A percentile compares a stretch with the other conserved stretches of the same genome.
Conservation (phyloP, 2,797 vertebrate species). For the Acrossocheilus fasciatus region DNA sequence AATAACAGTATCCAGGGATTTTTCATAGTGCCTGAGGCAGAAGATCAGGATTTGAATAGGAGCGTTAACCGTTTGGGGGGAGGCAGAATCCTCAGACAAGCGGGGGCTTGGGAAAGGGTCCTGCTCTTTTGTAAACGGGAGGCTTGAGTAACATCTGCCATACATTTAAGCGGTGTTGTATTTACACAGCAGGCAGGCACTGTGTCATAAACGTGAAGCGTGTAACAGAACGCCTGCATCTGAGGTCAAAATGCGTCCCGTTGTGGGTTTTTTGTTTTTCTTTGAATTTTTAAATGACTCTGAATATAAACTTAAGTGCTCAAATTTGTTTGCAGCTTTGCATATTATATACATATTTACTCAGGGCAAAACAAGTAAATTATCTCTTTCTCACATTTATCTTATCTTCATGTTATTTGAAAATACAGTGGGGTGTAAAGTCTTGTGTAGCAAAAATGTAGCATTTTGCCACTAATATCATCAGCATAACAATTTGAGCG, state of each 20-base stretch:
- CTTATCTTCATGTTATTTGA: background rate
- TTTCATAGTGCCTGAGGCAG: constrained; percentile 49
- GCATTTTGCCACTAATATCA: background rate
- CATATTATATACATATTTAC: constrained; percentile 25
- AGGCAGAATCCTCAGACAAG: constrained; percentile 26
- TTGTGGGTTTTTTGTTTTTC: background rate
- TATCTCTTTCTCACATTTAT: background rate
- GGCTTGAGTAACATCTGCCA: constrained; percentile 36
- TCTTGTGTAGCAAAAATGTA: background rate
- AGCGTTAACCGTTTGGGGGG: constrained; percentile 39
- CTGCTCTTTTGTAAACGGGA: constrained; percentile 27
- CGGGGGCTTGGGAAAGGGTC: constrained; percentile 21
- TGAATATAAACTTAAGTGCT: constrained; percentile 3
- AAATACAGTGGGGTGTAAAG: background rate
- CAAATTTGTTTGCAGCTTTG: constrained; percentile 23
- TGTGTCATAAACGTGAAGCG: constrained; percentile 5
- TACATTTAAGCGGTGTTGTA: constrained; percentile 75
- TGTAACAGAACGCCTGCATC: constrained; percentile 15
- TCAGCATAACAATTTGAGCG: background rate
- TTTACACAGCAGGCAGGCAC: constrained; percentile 15
- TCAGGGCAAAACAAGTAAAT: background rate
- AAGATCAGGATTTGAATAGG: constrained; percentile 57
- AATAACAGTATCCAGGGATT: constrained; percentile 58
- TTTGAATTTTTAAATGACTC: background rate
- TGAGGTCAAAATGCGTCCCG: constrained; percentile 1